Evolutionary conservation across 2,113 vertebrate genomes (phyloP), one percentile per base, ranked within the genome.

Genomic region (Empidonax alnorum): DNA sequence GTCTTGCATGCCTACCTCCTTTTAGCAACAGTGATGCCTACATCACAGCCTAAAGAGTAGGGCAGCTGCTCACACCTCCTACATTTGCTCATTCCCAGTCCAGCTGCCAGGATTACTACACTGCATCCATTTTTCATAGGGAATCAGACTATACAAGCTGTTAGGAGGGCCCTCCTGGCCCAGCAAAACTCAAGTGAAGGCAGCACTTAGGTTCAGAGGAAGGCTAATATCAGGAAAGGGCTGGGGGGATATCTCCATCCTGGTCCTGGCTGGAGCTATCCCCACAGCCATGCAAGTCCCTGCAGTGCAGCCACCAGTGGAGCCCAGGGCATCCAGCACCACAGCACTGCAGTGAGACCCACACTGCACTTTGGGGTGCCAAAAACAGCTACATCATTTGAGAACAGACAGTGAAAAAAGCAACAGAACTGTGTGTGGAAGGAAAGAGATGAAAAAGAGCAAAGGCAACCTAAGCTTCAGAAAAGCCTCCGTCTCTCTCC

Each of bases 281-380:
- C 44, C 71, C 62, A 62, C 30, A 62, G 55, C n/a, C 41, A 27
- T 47, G 47, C 41, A 47, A 69, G 30, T 14, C 21, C 31, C 71
- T 23, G 44, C 55, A 68, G n/a, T 4, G 15, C 65, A 77, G 35
- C 20, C 49, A 52, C 46, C 30, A 75, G 65, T 55, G 33, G 49
- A 73, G 49, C 44, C 46, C 67, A 47, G 23, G 66, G 42, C 27
- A 55, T n/a, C 19, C 89, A 61, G 84, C 41, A 77, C 10, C 39
- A n/a, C 67, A 88, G 55, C 37, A 33, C 47, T 9, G 3, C 27
- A 74, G 59, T 27, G 10, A 3, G 65, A 24, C 53, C 30, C 1
- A 1, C 2, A 0, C 31, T 49, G 66, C 3, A 1, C 68, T 37
- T 41, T 1, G 0, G 35, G 12, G 27, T 52, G 55, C 61, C 16